Conservation (phyloP, 2,797 vertebrate genomes). For the Ptychobarbus kaznakovi region DNA sequence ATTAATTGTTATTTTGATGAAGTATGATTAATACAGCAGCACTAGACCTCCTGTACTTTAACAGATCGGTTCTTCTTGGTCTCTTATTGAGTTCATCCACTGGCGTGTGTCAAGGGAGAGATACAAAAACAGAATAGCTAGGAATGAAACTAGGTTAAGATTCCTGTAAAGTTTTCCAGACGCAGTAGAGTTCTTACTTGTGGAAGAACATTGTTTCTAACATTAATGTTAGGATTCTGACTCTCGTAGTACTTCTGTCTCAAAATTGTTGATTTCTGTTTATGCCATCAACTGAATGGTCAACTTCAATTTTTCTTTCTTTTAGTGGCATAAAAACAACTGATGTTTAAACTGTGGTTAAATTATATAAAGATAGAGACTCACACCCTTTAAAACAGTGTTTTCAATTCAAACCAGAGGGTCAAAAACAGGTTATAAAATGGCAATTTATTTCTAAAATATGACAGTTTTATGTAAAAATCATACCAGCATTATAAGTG, state of each 20-base stretch:
- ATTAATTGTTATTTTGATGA: too few species aligned
- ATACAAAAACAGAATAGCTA: background rate
- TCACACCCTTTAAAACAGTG: background rate
- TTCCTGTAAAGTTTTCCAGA: background rate
- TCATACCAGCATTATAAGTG: background rate
- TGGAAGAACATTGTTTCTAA: background rate
- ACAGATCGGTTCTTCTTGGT: background rate
- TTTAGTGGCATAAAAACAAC: background rate
- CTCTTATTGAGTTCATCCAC: background rate
- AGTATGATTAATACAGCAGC: background rate
- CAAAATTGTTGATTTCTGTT: background rate
- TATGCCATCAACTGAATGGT: background rate
- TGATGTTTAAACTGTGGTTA: background rate
- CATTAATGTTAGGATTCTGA: too few species aligned
- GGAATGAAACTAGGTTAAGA: background rate
- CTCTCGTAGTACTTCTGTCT: too few species aligned
- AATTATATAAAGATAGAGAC: too few species aligned
- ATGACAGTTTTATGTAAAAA: background rate
- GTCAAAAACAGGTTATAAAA: background rate
- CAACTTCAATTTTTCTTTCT: background rate
- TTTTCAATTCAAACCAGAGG: background rate
- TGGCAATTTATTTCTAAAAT: background rate
- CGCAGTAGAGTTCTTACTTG: background rate
- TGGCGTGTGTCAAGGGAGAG: too few species aligned
- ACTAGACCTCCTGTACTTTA: background rate